Evolutionary conservation across 1,140 invertebrate genomes (phyloP), one percentile per base, ranked within the genome.

Genomic region (Caenorhabditis latens): DNA sequence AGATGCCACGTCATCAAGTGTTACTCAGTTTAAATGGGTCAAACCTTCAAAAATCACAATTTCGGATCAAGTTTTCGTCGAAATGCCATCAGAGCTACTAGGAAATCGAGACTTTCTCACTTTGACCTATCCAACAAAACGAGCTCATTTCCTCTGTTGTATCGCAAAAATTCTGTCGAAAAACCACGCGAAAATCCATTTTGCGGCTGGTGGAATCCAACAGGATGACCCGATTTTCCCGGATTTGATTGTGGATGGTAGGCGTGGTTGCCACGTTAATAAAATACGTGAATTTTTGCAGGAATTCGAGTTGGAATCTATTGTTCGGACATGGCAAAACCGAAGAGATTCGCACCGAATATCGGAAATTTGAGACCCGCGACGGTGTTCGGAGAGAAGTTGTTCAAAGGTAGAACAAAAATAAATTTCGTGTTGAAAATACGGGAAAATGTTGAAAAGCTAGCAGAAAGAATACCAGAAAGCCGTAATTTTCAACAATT

Each of bases 281-380:
- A 53, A 53, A 53, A 53, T 14, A 14, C 50, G 50, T 32, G 32
- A 2, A 32, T 14, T 67, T 40, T 67, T 67, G 8, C 21, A 32
- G 63, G 71, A 21, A 46, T 79, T 48, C 71, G 71, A 7, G 5
- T 79, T 14, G 19, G 46, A 24, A 21, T 79, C n/a, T 79, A 79
- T n/a, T 21, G 19, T n/a, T 24, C 43, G 13, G 71, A 79, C 46
- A 21, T 79, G n/a, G 71, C 71, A 24, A 79, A 79, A 43, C 21
- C 71, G 19, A 79, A 79, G 46, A 48, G 71, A 79, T 79, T 79
- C 9, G 71, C 46, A 0, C 71, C 71, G n/a, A 79, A 50, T 50
- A 79, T 79, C n/a, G 71, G 71, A 79, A 79, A 79, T 79, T 50
- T 79, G 46, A 6, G 71, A 24, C 71, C 71, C 4, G 71, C 46